Evolutionary conservation across 1,140 invertebrate species (phyloP).

Genomic region (Lepidurus apus): DNA sequence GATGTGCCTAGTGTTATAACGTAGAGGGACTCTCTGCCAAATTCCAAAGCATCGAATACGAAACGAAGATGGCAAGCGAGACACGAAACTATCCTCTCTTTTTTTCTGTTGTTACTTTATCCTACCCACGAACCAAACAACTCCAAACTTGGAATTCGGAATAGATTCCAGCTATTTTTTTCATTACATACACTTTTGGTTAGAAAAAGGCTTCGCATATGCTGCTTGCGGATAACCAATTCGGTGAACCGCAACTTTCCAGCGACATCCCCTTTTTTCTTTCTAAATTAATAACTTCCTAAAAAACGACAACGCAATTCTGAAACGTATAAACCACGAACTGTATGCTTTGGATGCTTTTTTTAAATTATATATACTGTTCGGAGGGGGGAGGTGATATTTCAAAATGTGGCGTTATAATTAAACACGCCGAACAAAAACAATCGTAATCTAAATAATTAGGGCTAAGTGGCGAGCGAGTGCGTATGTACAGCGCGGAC

Average conservation of each 20-base stretch:
- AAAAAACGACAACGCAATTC: neutral
- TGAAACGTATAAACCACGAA: neutral
- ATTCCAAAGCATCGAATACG: neutral
- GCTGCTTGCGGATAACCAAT: constrained; percentile 1
- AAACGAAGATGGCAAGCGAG: neutral
- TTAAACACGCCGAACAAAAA: neutral
- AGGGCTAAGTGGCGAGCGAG: constrained; percentile 7
- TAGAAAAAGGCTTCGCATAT: neutral
- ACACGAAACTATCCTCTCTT: neutral
- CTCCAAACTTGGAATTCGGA: neutral
- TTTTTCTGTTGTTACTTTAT: neutral
- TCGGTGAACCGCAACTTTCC: neutral
- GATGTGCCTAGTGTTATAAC: neutral
- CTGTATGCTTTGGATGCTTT: too few species aligned
- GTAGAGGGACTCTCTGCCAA: neutral
- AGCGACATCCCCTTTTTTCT: neutral
- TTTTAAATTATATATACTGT: too few species aligned
- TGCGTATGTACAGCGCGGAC: constrained; percentile 4
- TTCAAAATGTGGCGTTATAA: neutral
- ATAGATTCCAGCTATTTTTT: neutral
- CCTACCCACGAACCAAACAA: neutral
- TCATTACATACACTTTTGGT: neutral
- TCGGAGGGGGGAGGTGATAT: too few species aligned
- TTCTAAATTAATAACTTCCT: neutral
- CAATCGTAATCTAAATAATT: neutral